Conservation (phyloP, 2,113 vertebrate genomes). For the Poeciliopsis retropinna region DNA sequence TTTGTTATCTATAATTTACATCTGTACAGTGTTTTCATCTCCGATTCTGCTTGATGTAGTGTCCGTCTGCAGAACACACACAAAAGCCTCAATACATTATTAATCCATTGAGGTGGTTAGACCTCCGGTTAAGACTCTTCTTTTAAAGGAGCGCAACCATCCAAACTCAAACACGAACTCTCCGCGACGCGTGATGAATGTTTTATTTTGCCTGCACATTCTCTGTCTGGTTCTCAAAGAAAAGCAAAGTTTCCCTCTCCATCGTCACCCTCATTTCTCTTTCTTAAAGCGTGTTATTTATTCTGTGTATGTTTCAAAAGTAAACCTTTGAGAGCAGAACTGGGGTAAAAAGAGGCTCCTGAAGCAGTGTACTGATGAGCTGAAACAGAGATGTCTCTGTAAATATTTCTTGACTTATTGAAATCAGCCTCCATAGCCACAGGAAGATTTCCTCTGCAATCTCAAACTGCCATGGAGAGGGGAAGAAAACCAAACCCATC, state of each 20-base stretch:
- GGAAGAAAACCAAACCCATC: slow-evolving; percentile 25
- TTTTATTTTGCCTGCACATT: slow-evolving; percentile 29
- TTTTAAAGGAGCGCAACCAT: slow-evolving; percentile 3
- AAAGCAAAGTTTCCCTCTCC: slow-evolving; percentile 13
- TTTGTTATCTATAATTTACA: slow-evolving; percentile 45
- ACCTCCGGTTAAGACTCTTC: slow-evolving; percentile 14
- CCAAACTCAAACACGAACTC: slow-evolving; percentile 39
- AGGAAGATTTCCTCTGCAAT: slow-evolving; percentile 64
- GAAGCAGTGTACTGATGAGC: slow-evolving; percentile 62
- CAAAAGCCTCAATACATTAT: slow-evolving; percentile 57
- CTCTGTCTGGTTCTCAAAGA: slow-evolving; percentile 2
- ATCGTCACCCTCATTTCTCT: slow-evolving; percentile 40
- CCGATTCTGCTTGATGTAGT: slow-evolving; percentile 55
- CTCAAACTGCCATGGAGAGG: slow-evolving; percentile 53
- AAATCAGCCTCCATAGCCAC: slow-evolving; percentile 67
- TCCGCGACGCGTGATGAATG: slow-evolving; percentile 26
- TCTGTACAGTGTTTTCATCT: slow-evolving; percentile 49
- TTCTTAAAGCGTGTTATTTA: slow-evolving; percentile 58
- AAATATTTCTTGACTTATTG: slow-evolving; percentile 75
- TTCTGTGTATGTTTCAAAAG: slow-evolving; percentile 65
- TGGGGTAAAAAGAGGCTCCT: slow-evolving; percentile 45
- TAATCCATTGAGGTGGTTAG: slow-evolving; percentile 32
- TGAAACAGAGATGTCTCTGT: slow-evolving; percentile 63
- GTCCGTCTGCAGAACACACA: slow-evolving; percentile 36
- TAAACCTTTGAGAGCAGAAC: slow-evolving; percentile 56